Evolutionary conservation across 2,888 invertebrate species (phyloP), one percentile per base, ranked within the genome.

Genomic region (Orthosia gothica): DNA sequence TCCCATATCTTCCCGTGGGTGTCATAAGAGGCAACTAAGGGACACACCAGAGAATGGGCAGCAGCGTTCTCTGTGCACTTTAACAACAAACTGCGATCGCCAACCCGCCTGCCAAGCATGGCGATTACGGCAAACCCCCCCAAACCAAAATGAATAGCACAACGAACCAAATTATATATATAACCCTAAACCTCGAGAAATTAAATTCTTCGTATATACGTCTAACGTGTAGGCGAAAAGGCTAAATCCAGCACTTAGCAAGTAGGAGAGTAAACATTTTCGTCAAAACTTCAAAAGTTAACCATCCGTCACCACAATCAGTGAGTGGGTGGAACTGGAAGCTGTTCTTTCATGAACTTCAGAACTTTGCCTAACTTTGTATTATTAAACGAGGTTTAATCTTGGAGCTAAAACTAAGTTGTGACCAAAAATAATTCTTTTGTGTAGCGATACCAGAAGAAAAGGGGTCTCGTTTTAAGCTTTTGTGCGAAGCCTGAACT

Each of bases 281-380:
- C 13, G 13, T 63, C 47, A 23, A 63, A 70, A 62, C 15, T 13
- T 67, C 45, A 32, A 52, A 71, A 64, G 20, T 26, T 52, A 61
- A 55, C 23, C n/a, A 32, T n/a, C 45, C 55, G 52, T 18, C 49
- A 50, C 74, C 54, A 74, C 61, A 52, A 74, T 63, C 57, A 23
- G 74, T 55, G 49, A 23, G 74, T 55, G 49, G 45, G 55, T 58
- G 20, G 23, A 52, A 63, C 40, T 54, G 45, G 9, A 50, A 26
- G 45, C 13, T 54, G 13, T 54, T 40, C 47, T 61, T 47, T 74
- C 45, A 61, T 40, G n/a, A 74, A 66, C 47, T 81, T 80, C 13
- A 50, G n/a, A 66, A 66, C 50, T 73, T 77, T 61, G 7, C 4
- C 2, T 54, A 61, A 62, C 55, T 62, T 65, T 13, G 11, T 13